Conservation (phyloP, 2,888 invertebrate genomes). For the Chrysomela aeneicollis region DNA sequence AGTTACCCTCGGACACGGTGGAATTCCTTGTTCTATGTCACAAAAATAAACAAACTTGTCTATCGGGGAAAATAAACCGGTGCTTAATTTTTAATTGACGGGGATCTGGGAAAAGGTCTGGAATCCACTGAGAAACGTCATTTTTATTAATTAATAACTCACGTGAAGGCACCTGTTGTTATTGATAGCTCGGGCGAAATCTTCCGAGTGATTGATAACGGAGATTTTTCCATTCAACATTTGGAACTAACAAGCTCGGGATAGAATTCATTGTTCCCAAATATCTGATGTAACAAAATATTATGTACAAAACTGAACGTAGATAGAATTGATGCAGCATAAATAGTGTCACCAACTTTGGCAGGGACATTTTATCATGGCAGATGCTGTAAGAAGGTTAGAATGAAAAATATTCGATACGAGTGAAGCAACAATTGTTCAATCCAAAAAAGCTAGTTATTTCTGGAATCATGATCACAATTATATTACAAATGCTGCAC, state of each 20-base stretch:
- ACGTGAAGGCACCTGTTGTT: not conserved
- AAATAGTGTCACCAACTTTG: too few species aligned
- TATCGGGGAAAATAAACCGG: slow-evolving; percentile 41
- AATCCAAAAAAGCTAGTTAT: too few species aligned
- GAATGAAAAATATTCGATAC: too few species aligned
- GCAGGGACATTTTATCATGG: too few species aligned
- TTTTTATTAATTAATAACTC: slow-evolving; percentile 57
- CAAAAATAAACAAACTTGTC: slow-evolving; percentile 60
- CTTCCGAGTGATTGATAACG: not conserved
- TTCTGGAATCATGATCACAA: too few species aligned
- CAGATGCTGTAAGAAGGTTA: too few species aligned
- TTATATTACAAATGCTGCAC: too few species aligned
- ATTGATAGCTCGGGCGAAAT: slow-evolving; percentile 1
- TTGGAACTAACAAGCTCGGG: not conserved
- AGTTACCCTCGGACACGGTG: slow-evolving; percentile 55
- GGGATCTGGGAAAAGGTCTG: slow-evolving; percentile 50
- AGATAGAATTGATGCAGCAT: too few species aligned
- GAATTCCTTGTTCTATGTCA: slow-evolving; percentile 57
- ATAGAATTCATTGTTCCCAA: too few species aligned
- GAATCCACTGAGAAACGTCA: slow-evolving; percentile 57
- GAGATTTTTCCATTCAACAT: not conserved
- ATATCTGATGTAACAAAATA: too few species aligned
- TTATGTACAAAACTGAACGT: too few species aligned
- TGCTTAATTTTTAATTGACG: slow-evolving; percentile 60
- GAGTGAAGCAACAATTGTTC: too few species aligned